These are phyloP conservation scores for Encarsia formosa DNA, from an alignment of 2,888 invertebrate species.

Conservation along the genomic window DNA sequence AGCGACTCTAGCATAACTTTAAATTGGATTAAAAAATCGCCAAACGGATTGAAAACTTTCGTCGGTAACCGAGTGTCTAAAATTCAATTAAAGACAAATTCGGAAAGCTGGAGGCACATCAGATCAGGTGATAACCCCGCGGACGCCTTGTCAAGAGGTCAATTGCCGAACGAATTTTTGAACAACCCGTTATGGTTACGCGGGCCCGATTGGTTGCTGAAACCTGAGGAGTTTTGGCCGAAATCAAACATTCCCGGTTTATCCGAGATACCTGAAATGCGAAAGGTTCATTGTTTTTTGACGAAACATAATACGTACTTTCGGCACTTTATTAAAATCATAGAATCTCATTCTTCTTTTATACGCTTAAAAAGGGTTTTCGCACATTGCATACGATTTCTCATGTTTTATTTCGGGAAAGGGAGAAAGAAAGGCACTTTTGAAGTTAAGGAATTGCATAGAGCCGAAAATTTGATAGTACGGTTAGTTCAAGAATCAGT, in stretches of 20 bases:
- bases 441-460: background rate
- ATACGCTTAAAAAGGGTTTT: too few species aligned
- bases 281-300: too few species aligned
- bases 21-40: background rate
- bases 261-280: too few species aligned
- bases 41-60: background rate
- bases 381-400: too few species aligned
- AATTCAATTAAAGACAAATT: background rate
- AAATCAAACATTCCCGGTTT: too few species aligned
- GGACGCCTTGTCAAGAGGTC: background rate
- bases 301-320: too few species aligned
- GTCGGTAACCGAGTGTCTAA: background rate
- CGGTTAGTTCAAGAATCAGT: background rate
- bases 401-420: too few species aligned
- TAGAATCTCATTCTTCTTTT: too few species aligned
- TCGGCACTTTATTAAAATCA: too few species aligned
- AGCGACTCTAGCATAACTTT: background rate
- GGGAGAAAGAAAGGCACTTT: background rate
- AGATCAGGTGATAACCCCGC: background rate
- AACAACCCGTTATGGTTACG: constrained; percentile 19
- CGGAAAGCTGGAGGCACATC: background rate
- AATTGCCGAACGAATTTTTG: background rate
- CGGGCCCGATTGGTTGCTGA: constrained; percentile 24
- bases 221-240: background rate
- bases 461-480: background rate